Percentiles rank a stretch among this genome's conserved stretches.
These are phyloP conservation scores for Acrobasis suavella DNA, from an alignment of 2,888 invertebrate genomes.

Conservation along the genomic window DNA sequence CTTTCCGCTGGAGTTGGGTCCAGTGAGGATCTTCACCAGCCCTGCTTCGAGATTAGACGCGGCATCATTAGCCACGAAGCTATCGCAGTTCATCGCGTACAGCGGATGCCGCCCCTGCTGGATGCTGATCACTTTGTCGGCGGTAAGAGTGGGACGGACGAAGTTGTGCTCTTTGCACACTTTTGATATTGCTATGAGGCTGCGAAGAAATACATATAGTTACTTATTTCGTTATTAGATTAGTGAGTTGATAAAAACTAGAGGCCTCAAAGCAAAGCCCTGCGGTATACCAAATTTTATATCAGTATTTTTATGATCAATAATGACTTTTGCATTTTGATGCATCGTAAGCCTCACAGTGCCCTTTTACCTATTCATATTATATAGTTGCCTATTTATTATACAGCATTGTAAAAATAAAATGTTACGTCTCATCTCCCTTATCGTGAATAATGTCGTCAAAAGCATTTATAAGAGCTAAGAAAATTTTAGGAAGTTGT, in stretches of 20 bases:
- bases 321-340: too few relatives aligned
- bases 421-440: too few relatives aligned
- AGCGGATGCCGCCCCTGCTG: conserved; percentile 89
- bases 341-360: too few relatives aligned
- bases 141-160: conserved; percentile 84
- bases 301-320: too few relatives aligned
- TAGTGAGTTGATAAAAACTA: background rate
- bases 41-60: conserved; percentile 80
- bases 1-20: conserved; percentile 96
- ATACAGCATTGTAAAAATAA: too few relatives aligned
- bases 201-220: conserved; percentile 47
- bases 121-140: conserved; percentile 82
- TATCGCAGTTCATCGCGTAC: conserved; percentile 84
- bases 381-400: too few relatives aligned
- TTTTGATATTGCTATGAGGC: conserved; percentile 85
- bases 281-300: background rate
- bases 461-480: too few relatives aligned
- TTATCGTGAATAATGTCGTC: too few relatives aligned
- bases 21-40: conserved; percentile 90
- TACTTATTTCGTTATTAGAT: background rate
- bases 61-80: conserved; percentile 89
- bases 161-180: conserved; percentile 86
- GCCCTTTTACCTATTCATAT: too few relatives aligned
- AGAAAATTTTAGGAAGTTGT: too few relatives aligned
- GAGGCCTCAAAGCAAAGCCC: background rate